A percentile compares a stretch with the other conserved stretches of the same genome.
Evolutionary conservation across 1,140 invertebrate genomes (phyloP).

Genomic region (Pogonognathellus flavescens): DNA sequence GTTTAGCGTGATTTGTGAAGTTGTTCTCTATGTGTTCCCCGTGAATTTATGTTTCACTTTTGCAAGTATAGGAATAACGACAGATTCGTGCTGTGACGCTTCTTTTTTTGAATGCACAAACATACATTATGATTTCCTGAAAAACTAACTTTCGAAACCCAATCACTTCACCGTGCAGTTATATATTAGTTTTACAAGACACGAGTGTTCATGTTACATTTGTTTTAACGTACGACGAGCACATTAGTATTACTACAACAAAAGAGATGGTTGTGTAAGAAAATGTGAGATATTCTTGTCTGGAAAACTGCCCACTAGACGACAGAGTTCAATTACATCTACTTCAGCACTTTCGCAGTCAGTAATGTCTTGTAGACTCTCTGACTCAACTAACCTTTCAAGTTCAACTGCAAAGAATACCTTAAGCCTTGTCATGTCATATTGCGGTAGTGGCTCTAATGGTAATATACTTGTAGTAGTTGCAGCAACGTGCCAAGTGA

Average conservation of each 20-base stretch:
- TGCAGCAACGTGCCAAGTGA: slow-evolving; percentile 12
- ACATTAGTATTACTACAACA: background rate
- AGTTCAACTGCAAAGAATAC: background rate
- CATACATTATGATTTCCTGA: background rate
- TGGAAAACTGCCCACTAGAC: slow-evolving; percentile 43
- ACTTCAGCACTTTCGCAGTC: slow-evolving; percentile 9
- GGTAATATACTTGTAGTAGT: too few species aligned
- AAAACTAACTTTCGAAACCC: slow-evolving; percentile 17
- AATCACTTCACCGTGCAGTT: background rate
- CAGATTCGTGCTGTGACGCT: slow-evolving; percentile 17
- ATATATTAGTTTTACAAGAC: background rate
- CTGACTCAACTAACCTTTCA: background rate
- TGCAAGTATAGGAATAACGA: background rate
- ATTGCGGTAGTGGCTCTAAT: too few species aligned
- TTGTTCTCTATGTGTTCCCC: background rate
- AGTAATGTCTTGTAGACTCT: background rate
- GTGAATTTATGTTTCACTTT: slow-evolving; percentile 3
- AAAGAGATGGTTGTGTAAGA: background rate
- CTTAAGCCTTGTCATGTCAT: slow-evolving; percentile 10
- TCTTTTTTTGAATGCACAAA: background rate
- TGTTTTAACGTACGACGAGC: too few species aligned
- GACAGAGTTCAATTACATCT: slow-evolving; percentile 42
- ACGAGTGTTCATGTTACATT: too few species aligned
- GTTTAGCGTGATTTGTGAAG: slow-evolving; percentile 36
- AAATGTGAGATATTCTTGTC: background rate